Evolutionary conservation across 1,140 invertebrate genomes (phyloP).

Genomic region (Listronotus bonariensis): DNA sequence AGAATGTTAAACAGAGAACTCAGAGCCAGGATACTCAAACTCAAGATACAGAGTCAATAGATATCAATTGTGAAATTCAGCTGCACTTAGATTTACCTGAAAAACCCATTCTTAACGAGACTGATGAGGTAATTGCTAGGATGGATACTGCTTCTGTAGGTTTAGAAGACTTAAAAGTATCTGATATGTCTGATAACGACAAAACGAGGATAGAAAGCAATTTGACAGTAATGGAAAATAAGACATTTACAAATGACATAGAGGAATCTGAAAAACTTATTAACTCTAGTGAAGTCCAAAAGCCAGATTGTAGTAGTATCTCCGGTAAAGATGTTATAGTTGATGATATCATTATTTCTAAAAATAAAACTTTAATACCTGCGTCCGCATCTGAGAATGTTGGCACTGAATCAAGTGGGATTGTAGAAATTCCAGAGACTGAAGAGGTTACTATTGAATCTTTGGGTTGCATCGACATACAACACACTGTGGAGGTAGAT

Average conservation of each 20-base stretch:
- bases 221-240: background rate
- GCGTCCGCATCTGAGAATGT: no score
- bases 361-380: no score
- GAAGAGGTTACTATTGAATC: background rate
- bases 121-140: constrained; percentile 31
- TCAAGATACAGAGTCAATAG: constrained; percentile 23
- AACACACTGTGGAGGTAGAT: background rate
- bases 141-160: constrained; percentile 34
- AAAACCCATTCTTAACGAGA: constrained; percentile 34
- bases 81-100: constrained; percentile 35
- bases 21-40: constrained; percentile 35
- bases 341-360: no score
- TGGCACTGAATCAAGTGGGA: background rate
- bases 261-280: background rate
- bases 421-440: background rate
- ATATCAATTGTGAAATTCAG: constrained; percentile 11
- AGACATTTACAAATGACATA: constrained; percentile 1
- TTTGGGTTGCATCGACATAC: background rate
- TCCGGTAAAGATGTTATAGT: no score
- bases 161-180: background rate
- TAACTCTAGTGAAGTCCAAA: background rate
- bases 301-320: no score
- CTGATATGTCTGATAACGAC: background rate
- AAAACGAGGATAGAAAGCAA: background rate
- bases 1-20: background rate